Base-by-base conservation (phyloP, 1,140 invertebrate species). In the Drosophila parabipectinata region DNA sequence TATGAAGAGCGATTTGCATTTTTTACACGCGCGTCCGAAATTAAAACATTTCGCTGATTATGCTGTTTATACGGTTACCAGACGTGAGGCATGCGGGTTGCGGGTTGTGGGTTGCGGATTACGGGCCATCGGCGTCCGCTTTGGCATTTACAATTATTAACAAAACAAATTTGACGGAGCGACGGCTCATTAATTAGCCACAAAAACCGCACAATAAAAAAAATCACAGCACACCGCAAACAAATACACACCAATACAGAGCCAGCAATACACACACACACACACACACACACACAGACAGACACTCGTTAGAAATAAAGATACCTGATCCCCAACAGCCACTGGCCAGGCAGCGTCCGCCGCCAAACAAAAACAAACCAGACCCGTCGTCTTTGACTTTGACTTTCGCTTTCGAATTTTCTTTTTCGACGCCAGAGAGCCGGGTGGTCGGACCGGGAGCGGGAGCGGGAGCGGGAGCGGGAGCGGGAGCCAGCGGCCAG, bases 371-470 rank as follows among this genome's bases (percentile, higher is more conserved):
- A 71, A 24, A 47, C 44, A 47, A 47, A 47, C 44, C 9, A 7
- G 2, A 2, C 8, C 15, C 30, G 64, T 30, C 74, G 78, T 85
- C 82, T 87, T 79, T 87, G 84, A 83, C 83, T 88, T 88, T 88
- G 84, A 88, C 83, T 88, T 88, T 88, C 83, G 83, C 83, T 88
- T 88, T 88, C 83, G 79, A 89, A 88, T 88, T 88, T 88, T 83
- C 84, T 83, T 88, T 82, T 88, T 83, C 62, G 64, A 80, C 54
- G 55, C 48, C 55, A 72, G 32, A 8, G 7, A 12, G 34, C 34
- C 34, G 12, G 10, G 26, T 28, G 26, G 26, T 7, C 26, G 4
- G 26, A 21, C 34, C 12, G 12, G 10, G 18, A 18, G 26, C 6
- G 26, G 26, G 5, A 4, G 6, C 4, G 26, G 5, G 26, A 28